Conservation (phyloP, 2,888 invertebrate species). For the Eutolmus rufibarbis region DNA sequence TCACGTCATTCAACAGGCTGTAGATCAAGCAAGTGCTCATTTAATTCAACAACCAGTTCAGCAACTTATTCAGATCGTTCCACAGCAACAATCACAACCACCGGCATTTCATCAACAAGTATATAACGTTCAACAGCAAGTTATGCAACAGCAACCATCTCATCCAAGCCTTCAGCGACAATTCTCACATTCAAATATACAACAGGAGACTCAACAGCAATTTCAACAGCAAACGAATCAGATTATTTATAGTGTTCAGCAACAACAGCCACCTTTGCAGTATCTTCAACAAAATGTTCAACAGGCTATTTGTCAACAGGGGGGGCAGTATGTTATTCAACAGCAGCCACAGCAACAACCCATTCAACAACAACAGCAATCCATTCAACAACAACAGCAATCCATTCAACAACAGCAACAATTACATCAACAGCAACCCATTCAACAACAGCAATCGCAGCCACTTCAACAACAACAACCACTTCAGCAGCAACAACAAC, state of each 20-base stretch:
- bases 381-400: constrained; percentile 51
- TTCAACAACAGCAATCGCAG: constrained; percentile 44
- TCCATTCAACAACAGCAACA: constrained; percentile 41
- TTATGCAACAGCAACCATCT: constrained; percentile 9
- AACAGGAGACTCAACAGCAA: constrained; percentile 46
- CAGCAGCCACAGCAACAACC: constrained; percentile 6
- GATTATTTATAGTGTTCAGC: constrained; percentile 51
- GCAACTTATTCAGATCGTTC: constrained; percentile 6
- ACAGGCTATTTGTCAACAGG: constrained; percentile 44
- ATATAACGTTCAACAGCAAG: background rate
- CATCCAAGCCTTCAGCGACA: constrained; percentile 53
- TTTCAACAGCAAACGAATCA: constrained; percentile 50
- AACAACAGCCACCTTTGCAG: constrained; percentile 54
- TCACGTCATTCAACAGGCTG: background rate
- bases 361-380: constrained; percentile 48
- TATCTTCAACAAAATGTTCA: constrained; percentile 56
- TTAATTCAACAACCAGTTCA: constrained; percentile 55
- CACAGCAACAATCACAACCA: constrained; percentile 47
- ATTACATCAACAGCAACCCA: constrained; percentile 40
- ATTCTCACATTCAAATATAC: constrained; percentile 51
- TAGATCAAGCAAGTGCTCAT: background rate
- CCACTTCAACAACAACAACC: background rate
- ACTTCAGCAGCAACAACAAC: no score
- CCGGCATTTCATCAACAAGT: background rate
- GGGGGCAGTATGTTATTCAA: constrained; percentile 42